Base-by-base conservation (phyloP, 1,140 invertebrate species). In the Cydia pomonella region DNA sequence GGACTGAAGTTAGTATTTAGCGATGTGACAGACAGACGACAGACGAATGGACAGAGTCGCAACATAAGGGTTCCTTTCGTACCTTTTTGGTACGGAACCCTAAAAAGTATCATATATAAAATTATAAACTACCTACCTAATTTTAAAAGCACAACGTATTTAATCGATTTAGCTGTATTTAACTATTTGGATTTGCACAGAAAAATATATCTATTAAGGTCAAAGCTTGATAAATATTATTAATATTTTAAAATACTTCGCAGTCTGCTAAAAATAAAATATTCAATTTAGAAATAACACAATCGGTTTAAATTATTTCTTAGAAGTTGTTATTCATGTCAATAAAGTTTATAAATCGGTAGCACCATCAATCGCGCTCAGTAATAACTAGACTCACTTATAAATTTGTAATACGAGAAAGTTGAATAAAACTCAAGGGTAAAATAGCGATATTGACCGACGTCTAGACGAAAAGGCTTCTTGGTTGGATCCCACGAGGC, bases 251-350 rank as follows among this genome's bases (percentile, higher is more conserved):
- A 5, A 16, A 16, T 47, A 50, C 16, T 16, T 16, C 16, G 47
- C 18, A 50, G 47, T 50, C n/a, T 50, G 47, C 10, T 7, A 47
- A 18, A 18, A n/a, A n/a, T n/a, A n/a, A 50, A n/a, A 6, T 50
- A 12, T 44, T 44, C 41, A 44, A 12, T 44, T 44, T 44, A 16
- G 41, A 44, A 44, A 12, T 44, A 44, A 13, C 41, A 44, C 12
- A 44, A 13, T 44, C n/a, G 47, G 47, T n/a, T 50, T 50, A 18
- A 50, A 18, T 72, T 63, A 44, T 73, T 47, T 73, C 21, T 71
- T 47, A 50, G 59, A 21, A 76, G 38, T n/a, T 18, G 18, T 59
- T 59, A 59, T 23, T 59, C 3, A 59, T 59, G 21, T 23, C 53
- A 23, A 0, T n/a, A 23, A 9, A 59, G 6, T 21, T 59, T 2